Conservation (phyloP, 2,888 invertebrate species). For the Rhamnusium bicolor region DNA sequence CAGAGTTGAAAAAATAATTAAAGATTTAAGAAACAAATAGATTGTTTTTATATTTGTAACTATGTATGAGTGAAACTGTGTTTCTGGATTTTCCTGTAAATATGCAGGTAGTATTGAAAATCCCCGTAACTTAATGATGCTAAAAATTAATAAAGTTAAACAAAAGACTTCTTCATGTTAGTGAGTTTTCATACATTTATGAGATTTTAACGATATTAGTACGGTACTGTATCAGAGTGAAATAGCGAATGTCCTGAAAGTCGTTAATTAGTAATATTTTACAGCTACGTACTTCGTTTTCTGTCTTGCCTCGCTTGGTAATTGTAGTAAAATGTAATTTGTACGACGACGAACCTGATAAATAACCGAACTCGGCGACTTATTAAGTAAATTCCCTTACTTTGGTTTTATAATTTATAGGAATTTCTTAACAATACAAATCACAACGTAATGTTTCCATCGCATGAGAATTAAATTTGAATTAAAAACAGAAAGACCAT, state of each 20-base stretch:
- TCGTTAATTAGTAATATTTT: slow-evolving; percentile 71
- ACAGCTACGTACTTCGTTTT: slow-evolving; percentile 61
- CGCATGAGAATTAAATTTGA: neutral
- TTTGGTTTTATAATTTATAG: slow-evolving; percentile 43
- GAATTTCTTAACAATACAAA: slow-evolving; percentile 31
- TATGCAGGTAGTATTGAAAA: neutral
- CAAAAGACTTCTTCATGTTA: neutral
- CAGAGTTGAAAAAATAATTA: no score
- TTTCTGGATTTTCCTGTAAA: neutral
- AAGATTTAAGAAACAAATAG: no score
- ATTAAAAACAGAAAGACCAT: neutral
- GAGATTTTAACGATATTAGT: slow-evolving; percentile 24
- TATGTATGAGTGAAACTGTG: no score
- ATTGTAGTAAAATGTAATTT: slow-evolving; percentile 63
- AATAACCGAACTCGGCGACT: slow-evolving; percentile 58
- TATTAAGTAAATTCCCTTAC: slow-evolving; percentile 55
- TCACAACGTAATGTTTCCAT: neutral
- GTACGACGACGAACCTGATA: slow-evolving; percentile 62
- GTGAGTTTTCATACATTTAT: neutral
- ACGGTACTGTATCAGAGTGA: slow-evolving; percentile 53
- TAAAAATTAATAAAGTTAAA: neutral
- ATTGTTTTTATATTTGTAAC: no score
- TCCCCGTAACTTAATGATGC: neutral
- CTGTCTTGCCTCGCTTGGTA: slow-evolving; percentile 58
- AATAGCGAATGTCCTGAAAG: slow-evolving; percentile 65